phyloP scores from a whole-genome alignment of 2,888 invertebrate species.

The Conops quadrifasciatus region DNA sequence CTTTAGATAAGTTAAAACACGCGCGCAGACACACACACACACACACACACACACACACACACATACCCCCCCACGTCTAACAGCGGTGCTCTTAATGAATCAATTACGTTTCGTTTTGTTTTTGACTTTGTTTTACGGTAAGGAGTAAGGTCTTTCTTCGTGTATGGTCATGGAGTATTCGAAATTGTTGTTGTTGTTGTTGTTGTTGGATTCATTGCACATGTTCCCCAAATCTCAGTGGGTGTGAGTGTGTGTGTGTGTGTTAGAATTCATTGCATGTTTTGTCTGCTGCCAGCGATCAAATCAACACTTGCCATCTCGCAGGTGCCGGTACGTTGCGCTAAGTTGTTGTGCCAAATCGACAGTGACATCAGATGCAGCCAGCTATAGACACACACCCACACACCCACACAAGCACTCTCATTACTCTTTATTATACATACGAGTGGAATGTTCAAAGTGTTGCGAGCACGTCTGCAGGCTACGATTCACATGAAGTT shows the following conservation, averaged over 20 bases:
- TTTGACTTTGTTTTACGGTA: not conserved
- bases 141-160: not conserved
- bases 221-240: not conserved
- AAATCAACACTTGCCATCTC: conserved; percentile 8
- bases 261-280: conserved; percentile 15
- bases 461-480: no score
- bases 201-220: not conserved
- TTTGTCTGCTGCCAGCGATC: not conserved
- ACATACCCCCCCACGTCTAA: not conserved
- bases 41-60: not conserved
- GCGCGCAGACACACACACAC: not conserved
- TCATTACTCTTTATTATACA: no score
- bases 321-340: not conserved
- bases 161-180: not conserved
- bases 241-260: not conserved
- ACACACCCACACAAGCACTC: no score
- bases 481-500: no score
- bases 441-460: no score
- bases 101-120: not conserved
- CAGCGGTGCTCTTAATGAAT: not conserved
- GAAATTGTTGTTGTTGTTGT: not conserved
- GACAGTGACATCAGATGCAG: conserved; percentile 6
- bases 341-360: no score
- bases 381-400: not conserved
- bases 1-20: not conserved